phyloP scores from a whole-genome alignment of 2,113 vertebrate species.

The Sula dactylatra region DNA sequence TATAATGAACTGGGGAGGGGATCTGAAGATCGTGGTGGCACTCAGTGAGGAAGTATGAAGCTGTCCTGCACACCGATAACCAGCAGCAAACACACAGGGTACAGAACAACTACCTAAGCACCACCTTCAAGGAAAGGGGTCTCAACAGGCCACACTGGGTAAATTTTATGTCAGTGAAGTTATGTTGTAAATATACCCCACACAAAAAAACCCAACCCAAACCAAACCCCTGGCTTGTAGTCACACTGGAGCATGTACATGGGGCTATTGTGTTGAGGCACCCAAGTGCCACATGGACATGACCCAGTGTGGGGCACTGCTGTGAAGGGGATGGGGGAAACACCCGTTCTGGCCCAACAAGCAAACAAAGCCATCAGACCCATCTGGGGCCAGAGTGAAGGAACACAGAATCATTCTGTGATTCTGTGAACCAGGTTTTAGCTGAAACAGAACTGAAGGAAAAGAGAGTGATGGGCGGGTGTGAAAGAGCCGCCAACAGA shows the following conservation, averaged over 20 bases:
- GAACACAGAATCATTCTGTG: too few relatives aligned
- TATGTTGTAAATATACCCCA: not conserved
- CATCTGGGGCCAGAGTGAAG: not conserved
- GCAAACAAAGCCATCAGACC: not conserved
- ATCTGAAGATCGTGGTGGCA: too few relatives aligned
- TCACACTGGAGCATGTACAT: fast-evolving
- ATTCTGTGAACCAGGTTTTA: not conserved
- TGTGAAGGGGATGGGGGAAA: fast-evolving
- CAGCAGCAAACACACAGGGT: too few relatives aligned
- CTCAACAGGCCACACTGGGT: fast-evolving
- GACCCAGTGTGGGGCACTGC: fast-evolving
- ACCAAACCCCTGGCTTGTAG: too few relatives aligned
- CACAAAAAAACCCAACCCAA: not conserved
- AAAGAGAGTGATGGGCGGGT: fast-evolving
- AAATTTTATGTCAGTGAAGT: too few relatives aligned
- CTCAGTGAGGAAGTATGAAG: fast-evolving
- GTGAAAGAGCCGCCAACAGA: too few relatives aligned
- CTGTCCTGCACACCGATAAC: not conserved
- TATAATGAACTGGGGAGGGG: not conserved
- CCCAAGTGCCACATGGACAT: fast-evolving
- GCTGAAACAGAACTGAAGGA: not conserved
- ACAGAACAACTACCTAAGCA: not conserved
- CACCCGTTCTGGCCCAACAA: too few relatives aligned
- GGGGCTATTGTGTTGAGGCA: fast-evolving
- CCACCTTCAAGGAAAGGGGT: not conserved